Evolutionary conservation across 2,797 vertebrate species (phyloP), one percentile per base, ranked within the genome.

Genomic region (Danio tinwini): DNA sequence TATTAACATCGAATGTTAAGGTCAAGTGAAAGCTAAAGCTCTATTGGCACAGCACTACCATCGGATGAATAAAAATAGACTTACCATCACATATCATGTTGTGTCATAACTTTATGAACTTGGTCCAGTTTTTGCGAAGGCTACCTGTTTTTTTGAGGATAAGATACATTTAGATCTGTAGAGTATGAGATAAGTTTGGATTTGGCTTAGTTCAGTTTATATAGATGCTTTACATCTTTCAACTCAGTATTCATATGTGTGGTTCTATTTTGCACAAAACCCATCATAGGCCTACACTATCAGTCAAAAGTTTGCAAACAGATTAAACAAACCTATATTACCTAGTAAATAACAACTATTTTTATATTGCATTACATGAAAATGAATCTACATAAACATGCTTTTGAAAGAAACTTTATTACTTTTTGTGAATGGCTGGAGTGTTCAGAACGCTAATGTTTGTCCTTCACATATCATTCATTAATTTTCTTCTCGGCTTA

Each of bases 21-120:
- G 63, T 76, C 63, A 68, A 68, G 42, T 58, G 53, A 39, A 68
- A 49, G 21, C 42, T 67, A 67, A 76, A 68, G 40, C 39, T 64
- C 50, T 37, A 19, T 37, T 37, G 49, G 74, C 50, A 12, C 72
- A 74, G n/a, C 47, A 47, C 40, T 17, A n/a, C 9, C 7, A 17
- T 55, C 17, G 45, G 6, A 52, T 77, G 50, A 56, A 44, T 67
- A 77, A 49, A 77, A 59, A 77, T 77, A 77, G 75, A 68, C 42
- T 19, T 16, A 9, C 11, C 21, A 19, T 39, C 39, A 67, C 52
- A 47, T 58, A 40, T 17, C 44, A 39, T 19, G 1, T 13, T 29
- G 9, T 49, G 40, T 29, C 14, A 76, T n/a, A 65, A 65, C 29
- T 39, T 8, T 10, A 76, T 49, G 16, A 58, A 49, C 50, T 37